Evolutionary conservation across 2,797 vertebrate species (phyloP), one percentile per base, ranked within the genome.

Genomic region (Spatula clypeata): DNA sequence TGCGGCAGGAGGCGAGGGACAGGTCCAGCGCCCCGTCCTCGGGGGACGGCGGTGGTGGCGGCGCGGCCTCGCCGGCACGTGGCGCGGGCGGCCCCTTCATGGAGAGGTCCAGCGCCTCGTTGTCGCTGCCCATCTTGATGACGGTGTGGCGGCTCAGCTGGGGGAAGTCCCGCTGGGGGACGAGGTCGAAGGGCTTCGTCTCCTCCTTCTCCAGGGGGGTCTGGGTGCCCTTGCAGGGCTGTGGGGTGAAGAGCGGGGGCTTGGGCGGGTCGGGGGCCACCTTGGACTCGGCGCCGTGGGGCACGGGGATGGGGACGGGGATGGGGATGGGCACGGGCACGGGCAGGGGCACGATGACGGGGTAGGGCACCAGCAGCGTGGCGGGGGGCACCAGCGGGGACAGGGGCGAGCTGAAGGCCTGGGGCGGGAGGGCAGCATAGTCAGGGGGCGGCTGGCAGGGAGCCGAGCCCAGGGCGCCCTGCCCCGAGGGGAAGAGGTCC

Each of bases 301-400:
- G 98, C 80, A 99, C 97, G 0, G 99, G 99, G 42, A 99, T 98
- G n/a, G 99, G 99, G 99, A 49, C 47, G 23, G 47, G 47, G 47
- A 49, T 24, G 47, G 47, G 47, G 47, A 49, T 49, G 47, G 47
- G 99, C 49, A 99, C 98, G 11, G 99, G 99, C 66, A 99, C 99
- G 1, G 99, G 99, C 86, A 99, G 97, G 7, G 99, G 99, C 67
- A 99, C 99, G 19, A 99, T 99, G 86, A 99, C 99, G 0, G 99
- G 99, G 90, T 99, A 99, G 47, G 99, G 99, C 38, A 99, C 99
- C 31, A 99, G 97, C 26, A 99, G 98, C 1, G 99, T 99, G 51
- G 99, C 99, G 1, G 99, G 99, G 5, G 99, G 99, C 42, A 99
- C 99, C 67, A 99, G 93, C 1, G 99, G 99, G 9, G 99, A 98